Conservation (phyloP, 2,797 vertebrate species). For the Hyperoplus immaculatus region DNA sequence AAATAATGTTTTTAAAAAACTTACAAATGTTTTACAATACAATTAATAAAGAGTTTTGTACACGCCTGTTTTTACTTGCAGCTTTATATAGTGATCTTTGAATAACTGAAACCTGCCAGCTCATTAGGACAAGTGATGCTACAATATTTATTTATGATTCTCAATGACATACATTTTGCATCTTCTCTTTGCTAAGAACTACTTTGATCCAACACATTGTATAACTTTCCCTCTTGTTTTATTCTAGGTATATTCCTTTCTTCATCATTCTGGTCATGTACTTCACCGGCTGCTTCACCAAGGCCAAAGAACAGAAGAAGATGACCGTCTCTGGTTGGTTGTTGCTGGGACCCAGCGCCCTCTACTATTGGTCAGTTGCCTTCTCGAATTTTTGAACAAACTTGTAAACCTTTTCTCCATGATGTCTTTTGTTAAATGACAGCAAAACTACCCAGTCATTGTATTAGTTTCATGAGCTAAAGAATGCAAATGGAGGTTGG, state of each 20-base stretch:
- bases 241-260: slow-evolving; percentile 95
- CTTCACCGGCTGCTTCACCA: slow-evolving; percentile 93
- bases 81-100: not conserved
- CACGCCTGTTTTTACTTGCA: too few relatives aligned
- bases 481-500: not conserved
- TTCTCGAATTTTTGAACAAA: not conserved
- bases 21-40: not conserved
- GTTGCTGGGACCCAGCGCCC: slow-evolving; percentile 90
- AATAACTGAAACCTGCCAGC: not conserved
- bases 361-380: slow-evolving; percentile 94
- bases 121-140: not conserved
- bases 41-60: not conserved
- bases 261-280: slow-evolving; percentile 95
- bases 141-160: slow-evolving; percentile 1
- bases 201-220: not conserved
- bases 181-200: not conserved
- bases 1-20: not conserved
- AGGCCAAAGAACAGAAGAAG: slow-evolving; percentile 75
- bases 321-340: slow-evolving; percentile 89
- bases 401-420: not conserved
- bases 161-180: not conserved
- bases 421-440: not conserved
- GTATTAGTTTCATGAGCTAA: not conserved
- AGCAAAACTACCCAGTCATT: too few relatives aligned
- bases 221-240: slow-evolving; percentile 1